Conservation (phyloP, 2,888 invertebrate species). For the Drosophila quinaria region DNA sequence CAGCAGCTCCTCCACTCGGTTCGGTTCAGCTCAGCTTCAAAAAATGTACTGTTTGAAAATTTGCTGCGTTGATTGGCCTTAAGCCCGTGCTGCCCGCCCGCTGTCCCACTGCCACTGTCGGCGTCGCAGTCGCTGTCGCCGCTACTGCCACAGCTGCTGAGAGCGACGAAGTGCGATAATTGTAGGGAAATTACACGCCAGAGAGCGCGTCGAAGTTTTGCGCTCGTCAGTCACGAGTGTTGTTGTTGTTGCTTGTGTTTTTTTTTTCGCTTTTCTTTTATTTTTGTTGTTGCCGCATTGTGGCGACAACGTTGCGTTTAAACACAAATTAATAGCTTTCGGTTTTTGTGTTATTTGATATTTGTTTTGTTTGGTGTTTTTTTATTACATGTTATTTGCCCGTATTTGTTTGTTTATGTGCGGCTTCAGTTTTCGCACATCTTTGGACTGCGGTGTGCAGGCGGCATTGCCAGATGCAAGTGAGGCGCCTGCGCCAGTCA, state of each 20-base stretch:
- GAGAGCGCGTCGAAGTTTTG: constrained; percentile 44
- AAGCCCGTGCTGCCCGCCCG: constrained; percentile 61
- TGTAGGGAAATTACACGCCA: constrained; percentile 72
- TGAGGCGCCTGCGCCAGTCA: constrained; percentile 66
- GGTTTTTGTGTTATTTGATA: constrained; percentile 26
- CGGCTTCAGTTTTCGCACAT: constrained; percentile 31
- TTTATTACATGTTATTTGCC: constrained; percentile 19
- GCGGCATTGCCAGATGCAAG: constrained; percentile 66
- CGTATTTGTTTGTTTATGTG: constrained; percentile 4
- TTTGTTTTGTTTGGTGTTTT: constrained; percentile 12
- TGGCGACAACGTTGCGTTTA: constrained; percentile 41
- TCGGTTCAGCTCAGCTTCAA: constrained; percentile 65
- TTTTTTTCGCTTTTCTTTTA: constrained; percentile 12
- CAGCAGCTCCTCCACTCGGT: constrained; percentile 46
- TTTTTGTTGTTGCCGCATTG: constrained; percentile 29
- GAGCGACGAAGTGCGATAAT: constrained; percentile 68
- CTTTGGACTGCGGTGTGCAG: constrained; percentile 27
- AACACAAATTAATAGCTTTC: constrained; percentile 55
- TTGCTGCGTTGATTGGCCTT: constrained; percentile 78
- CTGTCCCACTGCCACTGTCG: constrained; percentile 42
- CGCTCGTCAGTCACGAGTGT: constrained; percentile 41
- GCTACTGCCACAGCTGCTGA: constrained; percentile 16
- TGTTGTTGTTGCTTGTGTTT: constrained; percentile 29
- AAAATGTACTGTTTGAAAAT: constrained; percentile 78
- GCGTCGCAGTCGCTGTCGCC: constrained; percentile 14